Base-by-base conservation (phyloP, 2,888 invertebrate genomes). In the Eretmocerus hayati region DNA sequence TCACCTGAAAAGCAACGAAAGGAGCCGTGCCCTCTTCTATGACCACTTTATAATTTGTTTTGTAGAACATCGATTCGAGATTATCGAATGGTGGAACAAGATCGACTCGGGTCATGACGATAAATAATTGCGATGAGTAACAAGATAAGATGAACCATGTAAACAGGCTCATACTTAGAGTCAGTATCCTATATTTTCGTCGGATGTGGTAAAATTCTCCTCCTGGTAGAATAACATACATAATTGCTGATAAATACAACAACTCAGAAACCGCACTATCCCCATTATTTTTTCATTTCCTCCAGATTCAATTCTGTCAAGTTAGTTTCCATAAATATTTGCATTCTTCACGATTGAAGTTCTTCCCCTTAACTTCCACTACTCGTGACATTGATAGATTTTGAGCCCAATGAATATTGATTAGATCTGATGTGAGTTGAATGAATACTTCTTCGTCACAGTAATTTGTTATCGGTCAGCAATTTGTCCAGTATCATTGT, bases 111-210 rank as follows among this genome's bases (percentile, higher is more conserved):
- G 59, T 36, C 48, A 63, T 50, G 22, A 52, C 56, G 20, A 52
- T 33, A 16, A 61, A 54, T 19, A 63, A 32, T 40, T 59, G 48
- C 1, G 63, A 56, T n/a, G 54, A 42, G 32, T 53, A 63, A 1
- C 55, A 45, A 1, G 54, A 42, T 5, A 44, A 38, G 1, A 57
- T 18, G n/a, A 63, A 15, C 38, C 42, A 56, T 5, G 60, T 55
- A 42, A 63, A 63, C 1, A 58, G 2, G 2, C 47, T 45, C 18
- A 56, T 26, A 2, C 54, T 52, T 11, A 54, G 22, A 16, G 48
- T 37, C 20, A 42, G 3, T 5, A 47, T 16, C 19, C 40, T 39
- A n/a, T 33, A 43, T 11, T 51, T 51, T 31, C 23, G 33, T 21
- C 48, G 45, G 8, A 37, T 13, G 15, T 42, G 48, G 4, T 48